Conservation (phyloP, 92 coral and sea anemone genomes). For the Palythoa heliodiscus region DNA sequence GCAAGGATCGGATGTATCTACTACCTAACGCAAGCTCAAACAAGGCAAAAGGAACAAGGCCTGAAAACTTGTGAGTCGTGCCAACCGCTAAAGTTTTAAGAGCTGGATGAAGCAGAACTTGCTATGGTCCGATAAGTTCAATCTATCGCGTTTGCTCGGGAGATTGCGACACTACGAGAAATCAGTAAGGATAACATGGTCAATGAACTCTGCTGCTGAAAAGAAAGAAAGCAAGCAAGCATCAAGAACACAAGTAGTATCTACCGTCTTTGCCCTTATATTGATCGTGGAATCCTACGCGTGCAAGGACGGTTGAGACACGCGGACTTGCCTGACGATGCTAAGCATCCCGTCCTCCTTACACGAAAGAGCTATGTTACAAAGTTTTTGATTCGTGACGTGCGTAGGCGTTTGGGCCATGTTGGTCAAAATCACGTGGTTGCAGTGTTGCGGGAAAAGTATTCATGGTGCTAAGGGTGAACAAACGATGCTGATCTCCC, state of each 20-base stretch:
- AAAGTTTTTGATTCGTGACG: slow-evolving; percentile 49
- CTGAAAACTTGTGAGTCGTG: slow-evolving; percentile 4
- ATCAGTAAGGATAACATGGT: slow-evolving; percentile 5
- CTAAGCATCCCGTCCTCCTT: slow-evolving; percentile 61
- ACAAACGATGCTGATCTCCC: slow-evolving; percentile 75
- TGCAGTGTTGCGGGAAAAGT: slow-evolving; percentile 55
- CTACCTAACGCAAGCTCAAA: slow-evolving; percentile 21
- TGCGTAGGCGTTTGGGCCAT: slow-evolving; percentile 56
- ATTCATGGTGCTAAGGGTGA: slow-evolving; percentile 51
- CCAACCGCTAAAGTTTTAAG: slow-evolving; percentile 50
- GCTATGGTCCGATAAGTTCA: slow-evolving; percentile 51
- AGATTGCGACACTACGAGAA: slow-evolving; percentile 35
- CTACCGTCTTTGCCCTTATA: slow-evolving; percentile 62
- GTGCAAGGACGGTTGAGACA: slow-evolving; percentile 72
- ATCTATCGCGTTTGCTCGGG: slow-evolving; percentile 45
- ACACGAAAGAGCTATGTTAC: slow-evolving; percentile 66
- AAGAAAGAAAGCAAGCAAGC: slow-evolving; percentile 23
- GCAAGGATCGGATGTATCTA: slow-evolving; percentile 29
- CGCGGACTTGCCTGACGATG: slow-evolving; percentile 61
- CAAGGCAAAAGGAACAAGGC: slow-evolving; percentile 4
- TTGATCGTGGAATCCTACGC: slow-evolving; percentile 57
- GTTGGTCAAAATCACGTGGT: slow-evolving; percentile 72
- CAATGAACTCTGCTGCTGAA: slow-evolving; percentile 27
- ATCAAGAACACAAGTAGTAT: slow-evolving; percentile 54
- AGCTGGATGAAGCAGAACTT: slow-evolving; percentile 53